These are phyloP conservation scores for Idaea dimidiata DNA, from an alignment of 2,888 invertebrate genomes.

Conservation along the genomic window DNA sequence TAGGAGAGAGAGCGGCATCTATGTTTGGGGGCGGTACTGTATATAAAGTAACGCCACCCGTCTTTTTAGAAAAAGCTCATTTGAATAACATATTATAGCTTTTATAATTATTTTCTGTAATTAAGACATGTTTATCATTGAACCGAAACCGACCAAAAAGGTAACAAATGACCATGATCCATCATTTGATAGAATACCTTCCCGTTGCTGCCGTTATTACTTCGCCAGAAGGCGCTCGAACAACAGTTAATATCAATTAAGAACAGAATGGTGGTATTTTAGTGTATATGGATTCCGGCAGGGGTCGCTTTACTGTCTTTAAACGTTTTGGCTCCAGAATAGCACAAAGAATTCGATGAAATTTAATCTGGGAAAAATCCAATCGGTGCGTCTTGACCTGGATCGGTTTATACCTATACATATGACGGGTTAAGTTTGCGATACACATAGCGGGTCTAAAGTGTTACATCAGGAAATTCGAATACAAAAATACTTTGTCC, in stretches of 20 bases:
- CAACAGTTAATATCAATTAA: neutral
- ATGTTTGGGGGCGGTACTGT: too few species aligned
- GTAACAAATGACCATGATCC: neutral
- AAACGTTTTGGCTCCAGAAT: constrained; percentile 6
- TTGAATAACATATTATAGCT: too few species aligned
- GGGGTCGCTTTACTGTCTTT: neutral
- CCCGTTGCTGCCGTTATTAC: neutral
- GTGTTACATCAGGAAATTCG: neutral
- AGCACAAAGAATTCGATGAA: constrained; percentile 26
- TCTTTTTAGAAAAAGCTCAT: too few species aligned
- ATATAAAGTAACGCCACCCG: too few species aligned
- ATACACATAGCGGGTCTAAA: constrained; percentile 17
- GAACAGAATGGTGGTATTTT: neutral
- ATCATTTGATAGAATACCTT: neutral
- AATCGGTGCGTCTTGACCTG: constrained; percentile 42
- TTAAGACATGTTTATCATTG: neutral
- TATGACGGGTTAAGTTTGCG: constrained; percentile 15
- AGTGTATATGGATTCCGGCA: neutral
- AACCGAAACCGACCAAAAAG: neutral
- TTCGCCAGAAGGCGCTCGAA: neutral
- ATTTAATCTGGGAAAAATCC: constrained; percentile 49
- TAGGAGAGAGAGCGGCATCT: too few species aligned
- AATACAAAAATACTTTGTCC: too few species aligned
- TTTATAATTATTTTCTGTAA: too few species aligned
- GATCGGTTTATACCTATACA: constrained; percentile 21